Evolutionary conservation across 2,797 vertebrate genomes (phyloP).

Genomic region (Melanotaenia trifasciata): DNA sequence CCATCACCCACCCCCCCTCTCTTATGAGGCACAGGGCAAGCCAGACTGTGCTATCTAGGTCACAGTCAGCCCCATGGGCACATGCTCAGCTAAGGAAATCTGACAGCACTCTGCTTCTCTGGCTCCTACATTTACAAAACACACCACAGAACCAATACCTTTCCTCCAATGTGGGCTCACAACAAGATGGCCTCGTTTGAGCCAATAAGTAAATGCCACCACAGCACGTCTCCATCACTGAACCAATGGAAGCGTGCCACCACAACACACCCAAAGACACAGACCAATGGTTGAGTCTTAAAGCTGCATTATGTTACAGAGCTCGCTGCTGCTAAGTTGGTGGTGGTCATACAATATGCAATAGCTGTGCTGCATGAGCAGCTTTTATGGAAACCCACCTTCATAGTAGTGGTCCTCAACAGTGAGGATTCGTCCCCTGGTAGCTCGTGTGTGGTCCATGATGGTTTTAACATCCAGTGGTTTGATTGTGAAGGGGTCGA

Average conservation of each 20-base stretch:
- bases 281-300: constrained; percentile 56
- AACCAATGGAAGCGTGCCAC: constrained; percentile 70
- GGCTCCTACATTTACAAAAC: constrained; percentile 60
- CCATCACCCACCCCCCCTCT: constrained; percentile 56
- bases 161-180: constrained; percentile 42
- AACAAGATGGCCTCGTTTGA: constrained; percentile 25
- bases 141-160: constrained; percentile 54
- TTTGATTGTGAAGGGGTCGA: constrained; percentile 96
- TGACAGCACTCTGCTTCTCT: constrained; percentile 80
- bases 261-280: constrained; percentile 34
- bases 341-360: constrained; percentile 52
- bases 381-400: constrained; percentile 78
- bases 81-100: constrained; percentile 78
- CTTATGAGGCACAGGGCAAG: constrained; percentile 55
- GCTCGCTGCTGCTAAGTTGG: constrained; percentile 34
- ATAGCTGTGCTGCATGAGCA: constrained; percentile 21
- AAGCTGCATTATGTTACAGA: constrained; percentile 28
- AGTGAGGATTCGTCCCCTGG: constrained; percentile 91
- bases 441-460: constrained; percentile 88
- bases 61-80: constrained; percentile 76
- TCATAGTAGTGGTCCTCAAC: constrained; percentile 97
- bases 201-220: constrained; percentile 70
- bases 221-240: constrained; percentile 25
- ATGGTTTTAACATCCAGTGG: constrained; percentile 94
- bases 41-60: constrained; percentile 81